Base-by-base conservation (phyloP, 2,797 vertebrate genomes). In the Manis pentadactyla region DNA sequence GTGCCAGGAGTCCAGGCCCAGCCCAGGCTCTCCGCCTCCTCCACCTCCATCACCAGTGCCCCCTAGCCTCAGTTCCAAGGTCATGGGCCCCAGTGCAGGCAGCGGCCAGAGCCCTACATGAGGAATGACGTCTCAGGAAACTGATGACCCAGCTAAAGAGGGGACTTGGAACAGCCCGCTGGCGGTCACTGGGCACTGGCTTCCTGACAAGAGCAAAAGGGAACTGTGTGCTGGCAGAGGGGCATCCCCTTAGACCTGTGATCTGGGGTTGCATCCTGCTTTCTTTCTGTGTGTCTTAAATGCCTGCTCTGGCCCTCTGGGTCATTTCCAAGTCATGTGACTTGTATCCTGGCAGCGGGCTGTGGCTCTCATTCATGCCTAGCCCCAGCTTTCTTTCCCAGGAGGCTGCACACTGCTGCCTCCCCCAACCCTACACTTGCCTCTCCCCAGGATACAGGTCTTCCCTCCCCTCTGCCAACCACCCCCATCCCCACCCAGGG, bases 291-390 rank as follows among this genome's bases (percentile, higher is more conserved):
- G 53, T 34, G 55, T 57, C 64, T 77, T 66, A 42, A 75, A 87
- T 8, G 64, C 55, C 75, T n/a, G 27, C 21, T 25, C 4, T 12
- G 21, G 81, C 55, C 68, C 66, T 94, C 85, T 75, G 4, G 81
- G 37, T 17, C 31, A 8, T 18, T 82, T 74, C 64, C 64, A 92
- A 34, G 34, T 42, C 79, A 77, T 81, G 4, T 1, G 15, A 81
- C 87, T 64, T 11, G 92, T 94, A 78, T 82, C 92, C 84, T 81
- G 84, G 95, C 94, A 95, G 94, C 61, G 6, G 42, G 57, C 37
- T 46, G 9, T 19, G 0, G 25, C 31, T 83, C 61, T 75, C 59
- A 90, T 85, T 94, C 85, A 89, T 5, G 29, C 59, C 2, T 4
- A 37, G 59, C 37, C n/a, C 85, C 34, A 1, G 74, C 63, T 53